Conservation (phyloP, 2,888 invertebrate genomes). For the Willowsia nigromaculata region DNA sequence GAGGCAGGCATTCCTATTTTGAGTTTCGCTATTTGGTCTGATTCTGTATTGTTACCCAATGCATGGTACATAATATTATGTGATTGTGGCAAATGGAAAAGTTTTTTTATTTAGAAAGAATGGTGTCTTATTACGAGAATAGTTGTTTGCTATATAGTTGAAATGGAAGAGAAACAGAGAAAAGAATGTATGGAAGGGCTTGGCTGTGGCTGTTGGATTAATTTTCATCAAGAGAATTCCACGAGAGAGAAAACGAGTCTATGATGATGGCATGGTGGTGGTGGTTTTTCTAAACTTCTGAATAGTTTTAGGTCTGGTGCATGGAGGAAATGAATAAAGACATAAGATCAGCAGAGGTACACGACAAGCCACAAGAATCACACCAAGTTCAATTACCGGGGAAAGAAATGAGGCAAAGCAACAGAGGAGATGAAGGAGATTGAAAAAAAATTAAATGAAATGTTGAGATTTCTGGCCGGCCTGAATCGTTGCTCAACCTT, state of each 20-base stretch:
- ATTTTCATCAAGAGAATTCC: conserved; percentile 41
- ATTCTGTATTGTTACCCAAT: neutral
- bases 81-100: neutral
- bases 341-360: neutral
- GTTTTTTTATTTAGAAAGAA: conserved; percentile 12
- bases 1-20: too few species aligned
- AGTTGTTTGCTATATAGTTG: neutral
- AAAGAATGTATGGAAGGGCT: conserved; percentile 21
- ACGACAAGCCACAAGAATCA: conserved; percentile 14
- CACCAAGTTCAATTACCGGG: conserved; percentile 38
- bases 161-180: neutral
- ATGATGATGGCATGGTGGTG: neutral
- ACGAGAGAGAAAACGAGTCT: conserved; percentile 16
- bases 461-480: conserved; percentile 84
- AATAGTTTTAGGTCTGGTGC: neutral
- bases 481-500: conserved; percentile 92
- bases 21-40: neutral
- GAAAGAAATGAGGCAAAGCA: conserved; percentile 6
- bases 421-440: neutral
- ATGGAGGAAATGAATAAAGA: conserved; percentile 9
- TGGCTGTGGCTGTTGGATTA: conserved; percentile 32
- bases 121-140: conserved; percentile 19
- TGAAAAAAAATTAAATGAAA: conserved; percentile 6
- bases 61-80: too few species aligned
- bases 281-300: neutral